These are phyloP conservation scores for Xestia ashworthii DNA, from an alignment of 2,888 invertebrate species.

Conservation along the genomic window DNA sequence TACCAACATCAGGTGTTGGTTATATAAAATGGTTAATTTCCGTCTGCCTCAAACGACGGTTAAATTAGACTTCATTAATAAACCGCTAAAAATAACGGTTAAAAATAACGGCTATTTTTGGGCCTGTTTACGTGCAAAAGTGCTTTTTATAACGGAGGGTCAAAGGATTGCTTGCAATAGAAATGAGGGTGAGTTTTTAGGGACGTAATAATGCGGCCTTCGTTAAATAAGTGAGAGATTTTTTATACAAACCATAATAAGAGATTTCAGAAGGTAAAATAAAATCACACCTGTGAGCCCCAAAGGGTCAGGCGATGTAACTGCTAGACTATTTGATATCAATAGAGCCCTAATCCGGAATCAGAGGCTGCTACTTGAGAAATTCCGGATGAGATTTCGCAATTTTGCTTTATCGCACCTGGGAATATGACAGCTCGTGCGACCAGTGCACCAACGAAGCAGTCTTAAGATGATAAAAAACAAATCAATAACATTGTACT, in stretches of 20 bases:
- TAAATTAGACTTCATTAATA: conserved; percentile 57
- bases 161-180: conserved; percentile 14
- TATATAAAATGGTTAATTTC: conserved; percentile 44
- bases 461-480: not conserved
- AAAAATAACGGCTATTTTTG: conserved; percentile 41
- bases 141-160: conserved; percentile 21
- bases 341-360: not conserved
- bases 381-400: not conserved
- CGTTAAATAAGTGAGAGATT: not conserved
- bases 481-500: not conserved
- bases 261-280: not conserved
- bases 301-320: not conserved
- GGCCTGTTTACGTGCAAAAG: conserved; percentile 25
- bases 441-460: not conserved
- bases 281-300: not conserved
- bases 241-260: not conserved
- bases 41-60: conserved; percentile 24
- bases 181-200: not conserved
- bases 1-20: conserved; percentile 48
- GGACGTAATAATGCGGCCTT: not conserved
- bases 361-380: not conserved
- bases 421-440: not conserved
- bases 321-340: not conserved
- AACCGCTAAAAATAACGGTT: conserved; percentile 41
- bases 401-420: not conserved